Percentiles rank a stretch among this genome's conserved stretches.
Conservation (phyloP, 1,140 invertebrate genomes). For the Nephila pilipes region DNA sequence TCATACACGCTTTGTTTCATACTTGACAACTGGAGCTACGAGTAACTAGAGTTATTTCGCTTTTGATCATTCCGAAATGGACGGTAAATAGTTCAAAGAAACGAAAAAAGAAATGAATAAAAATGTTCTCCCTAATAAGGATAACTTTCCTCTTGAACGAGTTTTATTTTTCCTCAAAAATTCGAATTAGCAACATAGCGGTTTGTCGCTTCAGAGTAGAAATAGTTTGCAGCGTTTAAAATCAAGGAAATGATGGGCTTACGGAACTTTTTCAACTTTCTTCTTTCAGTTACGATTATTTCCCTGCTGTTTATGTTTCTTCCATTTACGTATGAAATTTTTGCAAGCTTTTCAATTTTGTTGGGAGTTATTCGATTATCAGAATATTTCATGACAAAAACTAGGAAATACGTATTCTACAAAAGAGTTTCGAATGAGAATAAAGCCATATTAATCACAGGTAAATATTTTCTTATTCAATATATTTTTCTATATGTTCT, state of each 20-base stretch:
- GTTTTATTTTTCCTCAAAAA: not conserved
- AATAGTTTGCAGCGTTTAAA: too few species aligned
- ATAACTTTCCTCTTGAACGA: not conserved
- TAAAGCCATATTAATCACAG: conserved; percentile 80
- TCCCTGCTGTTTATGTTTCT: not conserved
- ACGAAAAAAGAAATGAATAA: not conserved
- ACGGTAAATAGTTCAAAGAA: not conserved
- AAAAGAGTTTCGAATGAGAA: conserved; percentile 33
- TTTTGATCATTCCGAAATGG: too few species aligned
- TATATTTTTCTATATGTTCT: not conserved
- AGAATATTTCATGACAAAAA: conserved; percentile 37
- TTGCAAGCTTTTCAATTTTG: not conserved
- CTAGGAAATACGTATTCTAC: not conserved
- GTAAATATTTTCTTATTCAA: conserved; percentile 71
- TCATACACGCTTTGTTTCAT: too few species aligned
- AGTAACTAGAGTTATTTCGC: too few species aligned
- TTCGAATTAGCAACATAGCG: not conserved
- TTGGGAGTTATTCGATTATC: not conserved
- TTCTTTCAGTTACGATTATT: not conserved
- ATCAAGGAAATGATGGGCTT: not conserved
- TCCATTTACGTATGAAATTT: not conserved
- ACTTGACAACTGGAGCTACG: too few species aligned
- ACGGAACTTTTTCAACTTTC: not conserved
- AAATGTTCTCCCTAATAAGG: not conserved
- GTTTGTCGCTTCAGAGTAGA: not conserved